A percentile compares a stretch with the other conserved stretches of the same genome.
phyloP scores from a whole-genome alignment of 2,888 invertebrate genomes.

The Zonitis immaculata region DNA sequence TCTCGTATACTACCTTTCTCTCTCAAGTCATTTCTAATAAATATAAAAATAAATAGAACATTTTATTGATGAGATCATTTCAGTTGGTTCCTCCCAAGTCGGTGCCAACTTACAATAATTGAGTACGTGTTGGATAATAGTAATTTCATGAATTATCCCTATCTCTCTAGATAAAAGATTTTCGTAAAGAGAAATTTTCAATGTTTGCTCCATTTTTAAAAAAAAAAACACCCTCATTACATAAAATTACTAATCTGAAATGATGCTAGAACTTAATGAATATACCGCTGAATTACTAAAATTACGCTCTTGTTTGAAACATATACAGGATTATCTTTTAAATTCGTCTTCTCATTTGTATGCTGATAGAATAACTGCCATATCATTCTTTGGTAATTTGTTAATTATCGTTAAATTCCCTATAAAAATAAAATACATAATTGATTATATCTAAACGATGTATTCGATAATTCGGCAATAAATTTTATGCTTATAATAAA shows the following conservation, averaged over 20 bases:
- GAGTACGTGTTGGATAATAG: slow-evolving; percentile 16
- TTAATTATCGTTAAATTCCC: slow-evolving; percentile 12
- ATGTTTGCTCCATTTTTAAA: slow-evolving; percentile 17
- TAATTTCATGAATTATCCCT: slow-evolving; percentile 8
- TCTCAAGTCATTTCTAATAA: too few species aligned
- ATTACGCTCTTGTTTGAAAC: slow-evolving; percentile 14
- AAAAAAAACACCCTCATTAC: slow-evolving; percentile 12
- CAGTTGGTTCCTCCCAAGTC: slow-evolving; percentile 1
- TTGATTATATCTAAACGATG: slow-evolving; percentile 1
- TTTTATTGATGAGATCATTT: neutral
- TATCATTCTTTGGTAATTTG: slow-evolving; percentile 7
- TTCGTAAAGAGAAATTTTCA: too few species aligned
- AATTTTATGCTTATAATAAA: too few species aligned
- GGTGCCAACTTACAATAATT: slow-evolving; percentile 13
- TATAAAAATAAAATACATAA: neutral
- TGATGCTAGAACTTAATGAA: slow-evolving; percentile 14
- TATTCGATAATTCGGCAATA: neutral
- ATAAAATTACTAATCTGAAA: slow-evolving; percentile 16
- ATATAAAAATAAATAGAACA: neutral
- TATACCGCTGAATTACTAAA: slow-evolving; percentile 16
- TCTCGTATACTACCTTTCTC: too few species aligned
- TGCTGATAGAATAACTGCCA: slow-evolving; percentile 15
- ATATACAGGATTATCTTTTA: slow-evolving; percentile 19
- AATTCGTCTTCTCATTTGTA: slow-evolving; percentile 12
- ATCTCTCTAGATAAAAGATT: too few species aligned